Conservation (phyloP, 2,888 invertebrate species). For the Acanthopleura granulata region DNA sequence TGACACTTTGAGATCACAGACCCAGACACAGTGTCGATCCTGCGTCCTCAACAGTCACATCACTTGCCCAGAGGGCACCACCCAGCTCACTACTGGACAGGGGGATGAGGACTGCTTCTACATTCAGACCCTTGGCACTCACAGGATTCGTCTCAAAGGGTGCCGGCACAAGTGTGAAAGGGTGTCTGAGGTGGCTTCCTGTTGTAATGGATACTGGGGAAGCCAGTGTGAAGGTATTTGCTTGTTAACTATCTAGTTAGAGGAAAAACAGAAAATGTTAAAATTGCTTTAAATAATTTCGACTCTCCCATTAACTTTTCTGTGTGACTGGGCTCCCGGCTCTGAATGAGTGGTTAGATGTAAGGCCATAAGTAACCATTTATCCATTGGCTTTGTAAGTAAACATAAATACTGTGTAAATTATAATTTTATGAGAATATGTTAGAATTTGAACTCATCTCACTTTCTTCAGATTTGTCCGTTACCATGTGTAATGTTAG, state of each 20-base stretch:
- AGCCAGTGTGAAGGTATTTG: slow-evolving; percentile 45
- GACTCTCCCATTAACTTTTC: too few species aligned
- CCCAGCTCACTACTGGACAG: slow-evolving; percentile 26
- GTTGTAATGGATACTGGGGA: slow-evolving; percentile 55
- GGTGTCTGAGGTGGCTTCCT: slow-evolving; percentile 26
- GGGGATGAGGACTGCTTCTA: slow-evolving; percentile 28
- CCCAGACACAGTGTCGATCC: slow-evolving; percentile 29
- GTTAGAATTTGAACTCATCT: too few species aligned
- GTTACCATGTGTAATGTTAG: too few species aligned
- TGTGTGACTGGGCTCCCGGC: too few species aligned
- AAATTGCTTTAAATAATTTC: too few species aligned
- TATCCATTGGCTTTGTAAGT: too few species aligned
- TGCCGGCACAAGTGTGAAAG: slow-evolving; percentile 42
- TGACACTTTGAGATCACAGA: slow-evolving; percentile 20
- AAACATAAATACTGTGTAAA: too few species aligned
- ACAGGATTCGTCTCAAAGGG: slow-evolving; percentile 24
- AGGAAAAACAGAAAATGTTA: too few species aligned
- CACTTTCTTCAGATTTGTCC: too few species aligned
- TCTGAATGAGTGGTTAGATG: too few species aligned
- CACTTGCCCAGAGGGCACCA: slow-evolving; percentile 25
- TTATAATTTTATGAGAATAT: too few species aligned
- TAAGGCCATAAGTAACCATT: too few species aligned
- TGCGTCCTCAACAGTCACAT: slow-evolving; percentile 25
- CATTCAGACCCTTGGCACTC: background rate
- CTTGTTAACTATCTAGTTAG: background rate